Conservation (phyloP, 2,888 invertebrate species). For the Leptarthrus brevirostris region DNA sequence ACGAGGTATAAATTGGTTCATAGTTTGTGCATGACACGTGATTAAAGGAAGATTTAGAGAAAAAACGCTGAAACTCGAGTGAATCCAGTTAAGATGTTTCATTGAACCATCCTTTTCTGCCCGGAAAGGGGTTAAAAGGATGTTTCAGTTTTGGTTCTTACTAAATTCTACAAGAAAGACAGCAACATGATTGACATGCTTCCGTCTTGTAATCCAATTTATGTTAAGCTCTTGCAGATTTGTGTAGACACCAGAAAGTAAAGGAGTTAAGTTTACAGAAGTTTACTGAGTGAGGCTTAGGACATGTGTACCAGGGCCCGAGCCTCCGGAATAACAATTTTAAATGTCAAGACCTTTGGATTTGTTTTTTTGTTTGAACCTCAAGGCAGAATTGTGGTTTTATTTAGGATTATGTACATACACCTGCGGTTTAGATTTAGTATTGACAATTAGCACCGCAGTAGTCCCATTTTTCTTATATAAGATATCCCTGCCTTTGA, state of each 20-base stretch:
- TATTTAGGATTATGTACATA: no score
- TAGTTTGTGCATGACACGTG: background rate
- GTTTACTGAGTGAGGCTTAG: conserved; percentile 23
- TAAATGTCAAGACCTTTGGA: background rate
- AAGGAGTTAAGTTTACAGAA: conserved; percentile 20
- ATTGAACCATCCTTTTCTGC: no score
- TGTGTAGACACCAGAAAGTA: conserved; percentile 29
- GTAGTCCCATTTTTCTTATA: no score
- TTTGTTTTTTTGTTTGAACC: background rate
- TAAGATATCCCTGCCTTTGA: no score
- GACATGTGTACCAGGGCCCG: background rate
- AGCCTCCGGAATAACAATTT: background rate
- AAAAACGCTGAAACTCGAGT: background rate
- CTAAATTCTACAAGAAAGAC: background rate
- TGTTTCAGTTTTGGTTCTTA: background rate
- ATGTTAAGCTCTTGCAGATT: conserved; percentile 38
- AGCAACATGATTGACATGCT: conserved; percentile 30
- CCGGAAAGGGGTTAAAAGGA: no score
- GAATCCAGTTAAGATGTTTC: no score
- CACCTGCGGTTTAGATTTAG: no score
- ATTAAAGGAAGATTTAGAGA: background rate
- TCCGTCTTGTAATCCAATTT: conserved; percentile 40
- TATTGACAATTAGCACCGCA: no score
- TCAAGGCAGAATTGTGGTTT: background rate
- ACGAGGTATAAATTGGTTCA: background rate